Percentiles rank a stretch among this genome's conserved stretches.
Conservation (phyloP, 2,113 vertebrate species). For the Puffinus mauretanicus region DNA sequence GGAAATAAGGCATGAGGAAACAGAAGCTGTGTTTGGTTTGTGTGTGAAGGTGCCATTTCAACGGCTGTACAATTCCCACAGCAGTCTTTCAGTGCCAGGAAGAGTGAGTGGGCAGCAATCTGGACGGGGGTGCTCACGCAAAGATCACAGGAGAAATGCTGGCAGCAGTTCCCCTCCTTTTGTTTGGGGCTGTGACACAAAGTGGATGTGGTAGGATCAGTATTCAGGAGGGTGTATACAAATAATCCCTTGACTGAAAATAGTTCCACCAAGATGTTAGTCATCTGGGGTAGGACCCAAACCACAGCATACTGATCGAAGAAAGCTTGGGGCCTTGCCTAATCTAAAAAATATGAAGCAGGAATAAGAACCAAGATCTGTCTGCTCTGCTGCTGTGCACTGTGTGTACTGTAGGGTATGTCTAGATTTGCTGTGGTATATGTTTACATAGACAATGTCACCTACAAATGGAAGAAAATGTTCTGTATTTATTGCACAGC, state of each 20-base stretch:
- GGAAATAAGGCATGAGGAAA: slow-evolving; percentile 9
- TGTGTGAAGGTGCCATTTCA: not conserved
- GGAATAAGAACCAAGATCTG: not conserved
- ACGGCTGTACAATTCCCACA: not conserved
- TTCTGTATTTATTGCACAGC: not conserved
- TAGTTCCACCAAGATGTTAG: slow-evolving; percentile 50
- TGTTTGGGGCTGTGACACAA: slow-evolving; percentile 45
- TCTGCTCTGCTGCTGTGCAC: not conserved
- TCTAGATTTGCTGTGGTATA: not conserved
- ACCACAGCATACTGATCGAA: slow-evolving; percentile 44
- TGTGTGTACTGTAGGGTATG: not conserved
- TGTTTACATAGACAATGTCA: not conserved
- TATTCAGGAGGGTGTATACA: slow-evolving; percentile 37
- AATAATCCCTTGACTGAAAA: slow-evolving; percentile 56
- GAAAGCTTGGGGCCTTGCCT: slow-evolving; percentile 38
- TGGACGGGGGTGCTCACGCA: not conserved
- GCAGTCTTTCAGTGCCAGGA: not conserved
- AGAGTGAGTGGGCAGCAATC: not conserved
- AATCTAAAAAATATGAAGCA: slow-evolving; percentile 20
- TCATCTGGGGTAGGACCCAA: slow-evolving; percentile 43
- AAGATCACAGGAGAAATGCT: slow-evolving; percentile 23
- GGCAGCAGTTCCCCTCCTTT: not conserved
- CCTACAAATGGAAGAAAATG: not conserved
- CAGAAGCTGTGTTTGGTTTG: slow-evolving; percentile 23
- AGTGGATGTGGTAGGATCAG: slow-evolving; percentile 50